A percentile compares a stretch with the other conserved stretches of the same genome.
Conservation (phyloP, 2,888 invertebrate species). For the Baccha elongata region DNA sequence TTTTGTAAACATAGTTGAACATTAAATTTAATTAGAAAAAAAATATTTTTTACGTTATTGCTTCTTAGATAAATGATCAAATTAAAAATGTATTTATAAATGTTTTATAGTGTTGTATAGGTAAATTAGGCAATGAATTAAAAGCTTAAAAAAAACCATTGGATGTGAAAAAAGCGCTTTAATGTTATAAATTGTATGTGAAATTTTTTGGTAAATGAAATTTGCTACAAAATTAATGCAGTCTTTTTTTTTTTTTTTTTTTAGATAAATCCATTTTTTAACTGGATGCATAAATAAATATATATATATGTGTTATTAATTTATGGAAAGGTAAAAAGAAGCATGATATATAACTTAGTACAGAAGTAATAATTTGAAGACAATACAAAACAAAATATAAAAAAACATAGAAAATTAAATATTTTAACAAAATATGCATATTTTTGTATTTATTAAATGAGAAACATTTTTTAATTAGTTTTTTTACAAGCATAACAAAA, state of each 20-base stretch:
- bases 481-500: constrained; percentile 74
- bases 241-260: too few species aligned
- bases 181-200: constrained; percentile 46
- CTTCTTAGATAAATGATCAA: constrained; percentile 68
- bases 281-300: too few species aligned
- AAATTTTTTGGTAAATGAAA: constrained; percentile 36
- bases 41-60: constrained; percentile 61
- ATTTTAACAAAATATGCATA: constrained; percentile 74
- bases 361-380: constrained; percentile 69
- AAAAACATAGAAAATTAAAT: constrained; percentile 34
- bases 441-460: constrained; percentile 77
- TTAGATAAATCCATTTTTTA: too few species aligned
- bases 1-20: constrained; percentile 51
- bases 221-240: constrained; percentile 33
- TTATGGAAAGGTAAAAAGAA: constrained; percentile 28
- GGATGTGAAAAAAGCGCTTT: constrained; percentile 66
- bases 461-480: constrained; percentile 78
- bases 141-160: constrained; percentile 34
- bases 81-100: constrained; percentile 52
- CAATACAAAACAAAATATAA: constrained; percentile 51
- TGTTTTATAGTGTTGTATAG: constrained; percentile 54
- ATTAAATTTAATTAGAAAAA: constrained; percentile 24
- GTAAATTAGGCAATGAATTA: constrained; percentile 22
- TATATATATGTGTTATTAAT: too few species aligned
- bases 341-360: constrained; percentile 45